Evolutionary conservation across 2,888 invertebrate genomes (phyloP).

Genomic region (Helleia helle): DNA sequence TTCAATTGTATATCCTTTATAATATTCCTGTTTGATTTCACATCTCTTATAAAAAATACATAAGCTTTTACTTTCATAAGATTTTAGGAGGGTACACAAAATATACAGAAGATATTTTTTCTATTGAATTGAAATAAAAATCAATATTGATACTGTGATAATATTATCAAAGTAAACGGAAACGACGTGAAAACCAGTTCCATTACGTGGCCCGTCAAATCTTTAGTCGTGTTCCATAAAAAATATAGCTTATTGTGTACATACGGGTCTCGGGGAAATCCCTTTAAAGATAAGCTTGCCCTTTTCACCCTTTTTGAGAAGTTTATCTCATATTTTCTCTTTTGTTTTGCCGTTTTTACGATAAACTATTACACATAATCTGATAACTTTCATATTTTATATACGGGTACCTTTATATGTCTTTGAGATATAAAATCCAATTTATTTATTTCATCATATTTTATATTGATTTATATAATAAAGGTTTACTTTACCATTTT

Average conservation of each 20-base stretch:
- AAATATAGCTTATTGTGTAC: slow-evolving; percentile 2
- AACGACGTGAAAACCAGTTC: background rate
- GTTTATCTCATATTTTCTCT: slow-evolving; percentile 3
- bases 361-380: slow-evolving; percentile 1
- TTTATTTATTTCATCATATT: too few relatives aligned
- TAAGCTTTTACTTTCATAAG: too few relatives aligned
- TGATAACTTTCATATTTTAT: background rate
- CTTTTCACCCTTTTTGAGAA: slow-evolving; percentile 3
- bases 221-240: slow-evolving; percentile 8
- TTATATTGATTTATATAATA: background rate
- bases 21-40: too few relatives aligned
- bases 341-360: slow-evolving; percentile 7
- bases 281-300: slow-evolving; percentile 7
- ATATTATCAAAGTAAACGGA: background rate
- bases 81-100: background rate
- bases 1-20: too few relatives aligned
- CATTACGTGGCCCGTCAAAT: slow-evolving; percentile 5
- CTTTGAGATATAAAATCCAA: too few relatives aligned
- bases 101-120: too few relatives aligned
- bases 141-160: background rate
- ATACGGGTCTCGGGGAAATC: slow-evolving; percentile 3
- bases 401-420: too few relatives aligned
- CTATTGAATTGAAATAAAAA: background rate
- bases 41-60: too few relatives aligned
- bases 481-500: too few relatives aligned